Evolutionary conservation across 2,113 vertebrate species (phyloP).

Genomic region (Chaetops frenatus): DNA sequence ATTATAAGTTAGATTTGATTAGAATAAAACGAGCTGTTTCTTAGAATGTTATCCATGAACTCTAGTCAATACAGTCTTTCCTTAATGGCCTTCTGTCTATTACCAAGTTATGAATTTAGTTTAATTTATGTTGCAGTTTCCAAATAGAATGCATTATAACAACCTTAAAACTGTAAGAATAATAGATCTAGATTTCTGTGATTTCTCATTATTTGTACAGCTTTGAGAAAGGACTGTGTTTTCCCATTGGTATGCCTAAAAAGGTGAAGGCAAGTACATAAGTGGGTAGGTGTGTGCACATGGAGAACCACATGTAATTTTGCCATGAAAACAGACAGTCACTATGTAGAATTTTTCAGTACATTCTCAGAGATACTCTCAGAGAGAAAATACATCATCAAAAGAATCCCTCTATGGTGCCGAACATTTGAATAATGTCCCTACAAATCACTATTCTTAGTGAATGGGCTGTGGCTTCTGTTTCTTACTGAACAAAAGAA

Average conservation of each 20-base stretch:
- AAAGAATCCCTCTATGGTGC: neutral
- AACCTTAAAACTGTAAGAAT: neutral
- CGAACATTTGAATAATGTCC: neutral
- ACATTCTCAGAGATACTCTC: neutral
- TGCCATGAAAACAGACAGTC: neutral
- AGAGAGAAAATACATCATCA: neutral
- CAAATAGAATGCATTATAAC: neutral
- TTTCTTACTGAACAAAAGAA: neutral
- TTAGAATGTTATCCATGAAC: neutral
- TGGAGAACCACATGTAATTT: neutral
- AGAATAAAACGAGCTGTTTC: neutral
- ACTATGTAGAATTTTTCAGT: neutral
- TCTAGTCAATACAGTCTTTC: neutral
- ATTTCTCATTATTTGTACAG: neutral
- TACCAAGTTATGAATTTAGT: neutral
- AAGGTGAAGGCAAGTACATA: neutral
- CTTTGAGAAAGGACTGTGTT: neutral
- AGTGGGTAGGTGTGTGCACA: neutral
- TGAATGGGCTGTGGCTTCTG: neutral
- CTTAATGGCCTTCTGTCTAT: neutral
- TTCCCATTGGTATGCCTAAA: neutral
- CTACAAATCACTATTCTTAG: neutral
- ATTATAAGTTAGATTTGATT: conserved; percentile 8
- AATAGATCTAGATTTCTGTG: neutral
- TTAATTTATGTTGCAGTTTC: neutral